These are phyloP conservation scores for Periparus ater DNA, from an alignment of 2,797 vertebrate species.

Conservation along the genomic window DNA sequence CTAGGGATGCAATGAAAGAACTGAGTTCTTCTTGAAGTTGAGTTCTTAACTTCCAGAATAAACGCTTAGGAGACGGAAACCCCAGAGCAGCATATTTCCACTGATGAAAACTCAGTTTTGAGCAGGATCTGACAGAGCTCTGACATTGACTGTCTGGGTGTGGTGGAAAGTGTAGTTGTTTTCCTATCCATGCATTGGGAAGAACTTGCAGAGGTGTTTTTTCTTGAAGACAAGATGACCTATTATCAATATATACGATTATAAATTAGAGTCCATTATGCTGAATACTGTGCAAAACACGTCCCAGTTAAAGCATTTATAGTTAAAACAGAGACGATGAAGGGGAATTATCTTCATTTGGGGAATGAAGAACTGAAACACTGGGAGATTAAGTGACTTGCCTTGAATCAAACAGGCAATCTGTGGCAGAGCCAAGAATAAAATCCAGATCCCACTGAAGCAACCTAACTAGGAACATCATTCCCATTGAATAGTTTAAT, in stretches of 20 bases:
- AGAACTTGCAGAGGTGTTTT: neutral
- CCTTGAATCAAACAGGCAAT: neutral
- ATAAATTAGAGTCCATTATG: neutral
- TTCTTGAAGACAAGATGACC: neutral
- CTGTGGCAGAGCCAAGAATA: neutral
- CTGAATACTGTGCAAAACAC: neutral
- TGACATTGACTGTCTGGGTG: neutral
- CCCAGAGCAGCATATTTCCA: neutral
- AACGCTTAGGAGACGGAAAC: neutral
- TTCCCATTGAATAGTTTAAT: conserved; percentile 49
- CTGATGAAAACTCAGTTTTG: neutral
- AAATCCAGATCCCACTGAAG: conserved; percentile 25
- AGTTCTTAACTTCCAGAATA: neutral
- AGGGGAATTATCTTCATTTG: neutral
- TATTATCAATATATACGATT: neutral
- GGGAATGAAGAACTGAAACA: neutral
- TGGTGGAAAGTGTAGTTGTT: neutral
- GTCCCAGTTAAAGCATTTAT: neutral
- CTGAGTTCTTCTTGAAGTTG: neutral
- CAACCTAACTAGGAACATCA: conserved; percentile 38
- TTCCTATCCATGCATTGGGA: neutral
- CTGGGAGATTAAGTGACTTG: neutral
- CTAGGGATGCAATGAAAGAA: neutral
- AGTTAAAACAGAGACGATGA: neutral
- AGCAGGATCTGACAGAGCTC: neutral